Percentiles rank a stretch among this genome's conserved stretches.
phyloP scores from a whole-genome alignment of 2,797 vertebrate species.

The Florisuga fusca region DNA sequence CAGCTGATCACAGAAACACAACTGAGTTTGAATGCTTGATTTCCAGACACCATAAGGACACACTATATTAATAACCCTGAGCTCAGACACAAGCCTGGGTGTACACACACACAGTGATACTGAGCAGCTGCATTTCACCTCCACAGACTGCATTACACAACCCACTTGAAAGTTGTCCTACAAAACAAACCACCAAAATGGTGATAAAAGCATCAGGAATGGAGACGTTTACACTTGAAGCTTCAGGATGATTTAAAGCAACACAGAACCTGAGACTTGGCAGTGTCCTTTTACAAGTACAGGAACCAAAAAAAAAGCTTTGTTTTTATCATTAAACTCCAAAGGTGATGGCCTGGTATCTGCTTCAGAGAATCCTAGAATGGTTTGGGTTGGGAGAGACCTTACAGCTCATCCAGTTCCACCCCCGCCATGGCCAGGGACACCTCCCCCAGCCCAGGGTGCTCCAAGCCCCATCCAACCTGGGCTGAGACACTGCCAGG shows the following conservation, averaged over 20 bases:
- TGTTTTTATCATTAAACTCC: not conserved
- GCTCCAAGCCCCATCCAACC: too few species aligned
- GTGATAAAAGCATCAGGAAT: fast-evolving
- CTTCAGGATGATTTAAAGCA: not conserved
- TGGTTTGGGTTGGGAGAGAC: too few species aligned
- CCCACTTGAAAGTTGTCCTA: not conserved
- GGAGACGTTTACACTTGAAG: not conserved
- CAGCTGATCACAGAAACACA: not conserved
- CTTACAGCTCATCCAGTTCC: too few species aligned
- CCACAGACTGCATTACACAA: fast-evolving
- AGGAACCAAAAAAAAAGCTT: not conserved
- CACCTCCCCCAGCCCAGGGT: too few species aligned
- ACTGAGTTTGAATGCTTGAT: fast-evolving
- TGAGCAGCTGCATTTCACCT: fast-evolving
- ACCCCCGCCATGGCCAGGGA: too few species aligned
- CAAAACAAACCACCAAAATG: fast-evolving
- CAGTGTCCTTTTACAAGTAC: not conserved
- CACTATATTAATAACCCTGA: fast-evolving
- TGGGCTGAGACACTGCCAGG: too few species aligned
- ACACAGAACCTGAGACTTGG: too few species aligned
- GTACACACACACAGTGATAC: fast-evolving
- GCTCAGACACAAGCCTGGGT: not conserved
- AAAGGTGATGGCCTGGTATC: not conserved
- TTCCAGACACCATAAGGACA: not conserved
- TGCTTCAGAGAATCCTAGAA: not conserved